Percentiles rank a stretch among this genome's conserved stretches.
phyloP scores from a whole-genome alignment of 2,797 vertebrate genomes.

The Hippopotamyrus pictus region DNA sequence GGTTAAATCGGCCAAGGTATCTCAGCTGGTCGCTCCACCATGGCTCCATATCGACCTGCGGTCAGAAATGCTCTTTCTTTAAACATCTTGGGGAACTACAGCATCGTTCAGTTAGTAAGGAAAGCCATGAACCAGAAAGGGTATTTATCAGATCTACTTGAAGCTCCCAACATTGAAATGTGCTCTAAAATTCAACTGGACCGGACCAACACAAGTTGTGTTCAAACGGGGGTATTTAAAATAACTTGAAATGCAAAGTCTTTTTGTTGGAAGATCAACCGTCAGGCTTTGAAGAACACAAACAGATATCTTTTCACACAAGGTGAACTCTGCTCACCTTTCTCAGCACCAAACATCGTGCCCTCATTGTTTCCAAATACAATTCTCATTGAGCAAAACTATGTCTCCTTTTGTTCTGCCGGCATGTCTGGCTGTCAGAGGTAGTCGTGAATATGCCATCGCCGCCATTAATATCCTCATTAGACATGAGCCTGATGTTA shows the following conservation, averaged over 20 bases:
- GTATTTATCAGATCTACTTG: not conserved
- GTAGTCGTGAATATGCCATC: constrained; percentile 71
- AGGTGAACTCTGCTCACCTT: constrained; percentile 57
- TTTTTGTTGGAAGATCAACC: not conserved
- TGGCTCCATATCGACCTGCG: not conserved
- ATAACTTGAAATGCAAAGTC: not conserved
- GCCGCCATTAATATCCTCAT: constrained; percentile 63
- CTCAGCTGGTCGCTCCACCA: not conserved
- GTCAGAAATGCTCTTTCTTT: not conserved
- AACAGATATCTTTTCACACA: constrained; percentile 28
- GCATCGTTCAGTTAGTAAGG: not conserved
- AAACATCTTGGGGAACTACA: not conserved
- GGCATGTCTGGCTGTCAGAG: constrained; percentile 59
- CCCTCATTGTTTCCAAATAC: constrained; percentile 64
- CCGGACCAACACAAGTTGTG: not conserved
- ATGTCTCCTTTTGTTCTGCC: constrained; percentile 55
- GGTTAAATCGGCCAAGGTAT: not conserved
- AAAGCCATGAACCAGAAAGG: not conserved
- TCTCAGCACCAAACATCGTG: constrained; percentile 43
- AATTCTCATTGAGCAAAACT: constrained; percentile 67
- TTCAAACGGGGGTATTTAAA: not conserved
- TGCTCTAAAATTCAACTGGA: not conserved
- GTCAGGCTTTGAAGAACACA: constrained; percentile 38
- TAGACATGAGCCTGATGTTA: constrained; percentile 58
- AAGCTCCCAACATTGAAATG: not conserved